Percentiles rank a stretch among this genome's conserved stretches.
These are phyloP conservation scores for Meta bourneti DNA, from an alignment of 2,888 invertebrate species.

Conservation along the genomic window DNA sequence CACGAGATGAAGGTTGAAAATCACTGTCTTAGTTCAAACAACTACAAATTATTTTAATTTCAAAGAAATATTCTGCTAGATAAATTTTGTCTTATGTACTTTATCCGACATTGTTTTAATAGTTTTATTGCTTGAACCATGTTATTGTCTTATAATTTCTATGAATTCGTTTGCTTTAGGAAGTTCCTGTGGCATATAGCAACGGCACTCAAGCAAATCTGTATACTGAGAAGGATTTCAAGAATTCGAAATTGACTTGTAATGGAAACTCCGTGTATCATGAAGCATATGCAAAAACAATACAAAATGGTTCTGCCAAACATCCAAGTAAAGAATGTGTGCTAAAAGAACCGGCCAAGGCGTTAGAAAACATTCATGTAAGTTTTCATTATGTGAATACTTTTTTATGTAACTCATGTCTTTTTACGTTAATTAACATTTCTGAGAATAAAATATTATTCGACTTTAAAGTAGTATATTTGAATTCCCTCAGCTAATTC, in stretches of 20 bases:
- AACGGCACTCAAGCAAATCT: neutral
- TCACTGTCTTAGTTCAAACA: neutral
- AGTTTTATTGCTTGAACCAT: no score
- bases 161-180: constrained; percentile 3
- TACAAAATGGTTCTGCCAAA: constrained; percentile 46
- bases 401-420: neutral
- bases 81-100: no score
- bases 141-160: neutral
- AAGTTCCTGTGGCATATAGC: constrained; percentile 8
- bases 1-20: no score
- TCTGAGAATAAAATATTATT: neutral
- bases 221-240: constrained; percentile 20
- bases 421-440: no score
- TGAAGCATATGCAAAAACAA: constrained; percentile 13
- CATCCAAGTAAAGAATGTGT: constrained; percentile 2
- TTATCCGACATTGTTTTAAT: no score
- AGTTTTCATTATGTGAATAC: constrained; percentile 2
- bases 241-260: constrained; percentile 24
- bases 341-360: constrained; percentile 38
- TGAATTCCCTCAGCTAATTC: neutral
- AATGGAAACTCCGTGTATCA: constrained; percentile 45
- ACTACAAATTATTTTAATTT: neutral
- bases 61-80: neutral
- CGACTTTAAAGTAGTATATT: neutral
- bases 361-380: constrained; percentile 54